Conservation (phyloP, 2,888 invertebrate genomes). For the Encarsia formosa region DNA sequence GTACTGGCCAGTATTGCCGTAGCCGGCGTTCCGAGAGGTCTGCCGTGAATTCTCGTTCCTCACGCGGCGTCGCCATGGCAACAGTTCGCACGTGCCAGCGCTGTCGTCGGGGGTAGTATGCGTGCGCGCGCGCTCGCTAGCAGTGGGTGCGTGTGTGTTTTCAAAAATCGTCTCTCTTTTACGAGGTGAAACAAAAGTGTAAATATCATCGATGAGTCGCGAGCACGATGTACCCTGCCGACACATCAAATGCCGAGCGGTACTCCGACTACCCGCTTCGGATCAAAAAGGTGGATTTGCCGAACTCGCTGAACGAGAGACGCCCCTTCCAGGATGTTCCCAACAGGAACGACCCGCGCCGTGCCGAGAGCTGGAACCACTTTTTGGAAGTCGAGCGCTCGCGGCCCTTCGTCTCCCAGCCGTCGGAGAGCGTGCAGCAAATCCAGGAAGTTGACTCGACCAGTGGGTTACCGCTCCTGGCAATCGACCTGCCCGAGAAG, state of each 20-base stretch:
- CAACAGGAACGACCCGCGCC: slow-evolving; percentile 4
- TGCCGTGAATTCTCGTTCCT: too few relatives aligned
- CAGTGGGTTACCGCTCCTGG: not conserved
- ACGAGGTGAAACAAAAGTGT: too few relatives aligned
- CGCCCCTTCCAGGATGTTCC: too few relatives aligned
- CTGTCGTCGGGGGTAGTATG: too few relatives aligned
- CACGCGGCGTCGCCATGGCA: too few relatives aligned
- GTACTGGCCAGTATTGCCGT: not conserved
- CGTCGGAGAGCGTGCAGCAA: not conserved
- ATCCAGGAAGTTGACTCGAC: not conserved
- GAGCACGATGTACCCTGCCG: too few relatives aligned
- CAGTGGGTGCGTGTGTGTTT: not conserved
- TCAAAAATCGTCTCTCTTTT: not conserved
- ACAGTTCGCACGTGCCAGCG: too few relatives aligned
- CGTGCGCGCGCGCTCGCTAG: not conserved
- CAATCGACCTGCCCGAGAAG: not conserved
- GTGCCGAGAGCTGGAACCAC: not conserved
- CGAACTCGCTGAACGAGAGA: slow-evolving; percentile 1
- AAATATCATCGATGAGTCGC: too few relatives aligned
- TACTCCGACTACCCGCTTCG: not conserved
- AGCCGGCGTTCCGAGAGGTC: not conserved
- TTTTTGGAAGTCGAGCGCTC: not conserved
- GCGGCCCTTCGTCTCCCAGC: not conserved
- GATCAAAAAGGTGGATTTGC: not conserved
- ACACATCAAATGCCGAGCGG: too few relatives aligned